Base-by-base conservation (phyloP, 1,140 invertebrate genomes). In the Drosophila navojoa region DNA sequence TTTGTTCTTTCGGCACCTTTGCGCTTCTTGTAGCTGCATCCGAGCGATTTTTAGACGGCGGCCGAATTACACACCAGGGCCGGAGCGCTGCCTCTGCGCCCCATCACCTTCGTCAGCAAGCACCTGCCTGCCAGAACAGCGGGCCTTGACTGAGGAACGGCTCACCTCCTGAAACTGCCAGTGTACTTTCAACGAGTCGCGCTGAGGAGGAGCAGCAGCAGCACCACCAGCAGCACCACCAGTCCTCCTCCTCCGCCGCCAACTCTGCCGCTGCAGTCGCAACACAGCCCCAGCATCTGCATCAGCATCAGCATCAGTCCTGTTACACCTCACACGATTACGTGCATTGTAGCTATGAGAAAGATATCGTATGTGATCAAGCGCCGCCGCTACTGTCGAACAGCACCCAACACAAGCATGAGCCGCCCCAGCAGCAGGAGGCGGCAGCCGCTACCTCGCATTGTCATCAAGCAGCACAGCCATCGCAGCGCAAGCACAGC, bases 21-120 rank as follows among this genome's bases (percentile, higher is more conserved):
- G 27, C 52, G 52, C 62, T 76, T 55, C 29, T 49, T 94, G 91
- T 93, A 94, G 94, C 93, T 94, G 94, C 94, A 81, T 94, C 93
- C 90, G 94, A 95, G 93, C 94, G 93, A 91, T 94, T 93, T 94
- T 94, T 94, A 92, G 93, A 93, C 92, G 93, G 90, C 91, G 90
- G 85, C 89, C 85, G 89, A 92, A 92, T 82, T 92, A 91, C 86
- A 89, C 91, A 91, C 77, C 91, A 91, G 86, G 90, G 81, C 89
- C 91, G 90, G 90, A 92, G 75, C 90, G 91, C 74, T 92, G 91
- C 80, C 84, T 92, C 90, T 92, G 91, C 69, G 90, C 91, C 91
- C 91, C 91, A 92, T 92, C 91, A 92, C 91, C 91, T 85, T 92
- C 91, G 91, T 92, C 91, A 92, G 90, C 91, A 90, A 92, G 87